Evolutionary conservation across 1,140 invertebrate species (phyloP), one percentile per base, ranked within the genome.

Genomic region (Drosophila albomicans): DNA sequence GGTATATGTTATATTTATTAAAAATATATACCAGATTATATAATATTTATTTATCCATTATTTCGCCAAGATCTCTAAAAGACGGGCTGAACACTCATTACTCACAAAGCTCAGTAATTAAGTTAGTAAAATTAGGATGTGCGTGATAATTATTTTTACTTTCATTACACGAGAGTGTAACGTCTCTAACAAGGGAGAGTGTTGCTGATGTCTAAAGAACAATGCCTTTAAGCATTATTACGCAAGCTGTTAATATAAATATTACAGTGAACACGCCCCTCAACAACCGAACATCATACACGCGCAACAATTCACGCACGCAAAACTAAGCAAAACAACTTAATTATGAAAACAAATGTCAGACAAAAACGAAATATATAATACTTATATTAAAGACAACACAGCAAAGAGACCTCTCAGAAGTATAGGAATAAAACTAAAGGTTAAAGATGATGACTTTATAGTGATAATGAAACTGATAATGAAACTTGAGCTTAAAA

Each of bases 241-340:
- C 46, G 48, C 61, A 64, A 51, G 61, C 46, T 32, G 61, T 11
- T 64, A 64, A 64, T 64, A 64, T 64, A 64, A 51, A 64, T 46
- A 64, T 64, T 64, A 52, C 30, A 51, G 48, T 32, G 5, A 30
- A 16, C 61, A 20, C 48, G 32, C 46, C 30, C 48, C 35, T 46
- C 7, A 15, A 52, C 16, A 32, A 41, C 10, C 16, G 3, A 11
- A 20, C 15, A 13, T 7, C 16, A 13, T 25, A 52, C 61, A 52
- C 61, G 16, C 43, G 41, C 65, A 58, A 13, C 11, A 49, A 15
- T 6, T 32, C 54, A 57, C 43, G 30, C 64, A 28, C 64, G 16
- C 28, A 6, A 8, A 48, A 38, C 28, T 67, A 5, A 57, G 32
- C 28, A 49, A 28, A 2, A 49, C 65, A 49, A 28, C 54, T 67